Base-by-base conservation (phyloP, 2,113 vertebrate genomes). In the Raja brachyura region DNA sequence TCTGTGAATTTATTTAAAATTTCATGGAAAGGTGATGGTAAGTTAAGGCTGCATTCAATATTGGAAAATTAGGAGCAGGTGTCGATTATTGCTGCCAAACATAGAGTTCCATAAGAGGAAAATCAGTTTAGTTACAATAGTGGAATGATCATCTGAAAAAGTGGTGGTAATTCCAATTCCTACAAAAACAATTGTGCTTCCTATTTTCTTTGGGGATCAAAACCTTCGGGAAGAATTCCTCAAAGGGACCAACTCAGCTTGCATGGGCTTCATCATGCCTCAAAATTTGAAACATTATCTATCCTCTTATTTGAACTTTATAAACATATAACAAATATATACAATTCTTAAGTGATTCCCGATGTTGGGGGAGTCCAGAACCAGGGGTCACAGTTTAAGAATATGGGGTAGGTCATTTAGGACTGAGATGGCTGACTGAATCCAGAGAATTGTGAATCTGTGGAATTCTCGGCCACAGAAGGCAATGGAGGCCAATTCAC, bases 61-160 rank as follows among this genome's bases (percentile, higher is more conserved):
- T 39, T 70, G 68, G 90, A 48, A 70, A 92, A 92, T 48, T 54
- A 92, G 73, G 20, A 90, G 66, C 63, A 73, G 10, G 88, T 90
- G 88, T 92, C 31, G 48, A 73, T 74, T 92, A 74, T 74, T 92
- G 31, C 90, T 25, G 90, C 66, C 66, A 92, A 92, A 5, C 66
- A 39, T 25, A 54, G 68, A 92, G 11, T 73, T 39, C 22, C 63
- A 39, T 92, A 25, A 73, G 73, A 74, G 13, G 73, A 48, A 25
- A 25, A 8, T 54, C 18, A 11, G 73, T 70, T 73, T 73, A 68
- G 73, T 20, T 73, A 48, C 9, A 22, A 92, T 11, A 31, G 59
- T 39, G 66, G 2, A 90, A 92, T 92, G 90, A 73, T 20, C 10
- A 48, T 92, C 68, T 92, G 68, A 73, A 73, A 92, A 92, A 48